phyloP scores from a whole-genome alignment of 1,140 invertebrate species.

The Anagrus nilaparvatae region DNA sequence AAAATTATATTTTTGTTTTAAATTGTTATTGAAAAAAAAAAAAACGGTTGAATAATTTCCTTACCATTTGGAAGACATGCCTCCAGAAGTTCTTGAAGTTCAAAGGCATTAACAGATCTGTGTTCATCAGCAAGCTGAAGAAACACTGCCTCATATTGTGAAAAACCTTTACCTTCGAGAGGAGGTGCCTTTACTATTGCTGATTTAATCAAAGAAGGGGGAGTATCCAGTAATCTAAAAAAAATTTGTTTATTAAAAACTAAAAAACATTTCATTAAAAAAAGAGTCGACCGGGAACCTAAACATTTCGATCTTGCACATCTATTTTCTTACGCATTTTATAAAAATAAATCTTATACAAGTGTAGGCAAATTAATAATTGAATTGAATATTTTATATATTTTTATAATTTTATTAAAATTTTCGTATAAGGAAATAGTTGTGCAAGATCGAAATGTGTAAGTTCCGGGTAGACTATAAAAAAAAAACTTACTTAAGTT shows the following conservation, averaged over 20 bases:
- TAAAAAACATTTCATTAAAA: constrained; percentile 12
- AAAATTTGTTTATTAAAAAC: constrained; percentile 12
- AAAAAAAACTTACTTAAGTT: constrained; percentile 58
- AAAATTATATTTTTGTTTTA: constrained; percentile 26
- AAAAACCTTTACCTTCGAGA: constrained; percentile 64
- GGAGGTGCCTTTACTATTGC: constrained; percentile 64
- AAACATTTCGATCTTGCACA: not conserved
- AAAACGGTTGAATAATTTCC: constrained; percentile 14
- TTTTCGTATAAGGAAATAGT: too few species aligned
- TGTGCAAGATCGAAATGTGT: too few species aligned
- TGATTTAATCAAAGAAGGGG: constrained; percentile 59
- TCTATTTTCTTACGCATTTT: too few species aligned
- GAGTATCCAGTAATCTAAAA: constrained; percentile 59
- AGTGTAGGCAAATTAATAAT: too few species aligned
- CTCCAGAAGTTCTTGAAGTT: constrained; percentile 82
- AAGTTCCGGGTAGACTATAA: too few species aligned
- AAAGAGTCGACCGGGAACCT: not conserved
- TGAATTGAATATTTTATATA: too few species aligned
- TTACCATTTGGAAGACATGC: constrained; percentile 81
- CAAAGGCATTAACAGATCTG: constrained; percentile 80
- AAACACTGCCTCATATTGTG: constrained; percentile 83
- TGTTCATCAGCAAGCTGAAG: constrained; percentile 82
- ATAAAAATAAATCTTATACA: too few species aligned
- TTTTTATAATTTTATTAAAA: too few species aligned
- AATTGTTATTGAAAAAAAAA: not conserved